Conservation (phyloP, 2,888 invertebrate genomes). For the Lysandra coridon region DNA sequence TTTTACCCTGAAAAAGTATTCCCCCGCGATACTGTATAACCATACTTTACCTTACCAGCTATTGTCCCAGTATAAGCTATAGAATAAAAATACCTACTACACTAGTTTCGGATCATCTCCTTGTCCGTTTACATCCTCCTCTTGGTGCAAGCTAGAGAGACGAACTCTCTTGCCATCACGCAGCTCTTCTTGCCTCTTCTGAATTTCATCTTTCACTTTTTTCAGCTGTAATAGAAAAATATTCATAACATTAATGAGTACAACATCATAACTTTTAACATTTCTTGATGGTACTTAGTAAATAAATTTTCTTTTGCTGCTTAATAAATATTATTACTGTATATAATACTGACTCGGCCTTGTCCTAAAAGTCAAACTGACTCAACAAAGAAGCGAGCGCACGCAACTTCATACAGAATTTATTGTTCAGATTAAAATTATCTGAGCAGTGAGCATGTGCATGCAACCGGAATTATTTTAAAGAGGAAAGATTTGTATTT, state of each 20-base stretch:
- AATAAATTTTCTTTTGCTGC: neutral
- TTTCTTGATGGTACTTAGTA: neutral
- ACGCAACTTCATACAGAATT: too few relatives aligned
- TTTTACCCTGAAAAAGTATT: too few relatives aligned
- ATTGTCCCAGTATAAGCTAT: neutral
- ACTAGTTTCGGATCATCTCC: slow-evolving; percentile 64
- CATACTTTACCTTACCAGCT: neutral
- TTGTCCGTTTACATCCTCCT: slow-evolving; percentile 57
- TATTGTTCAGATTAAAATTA: too few relatives aligned
- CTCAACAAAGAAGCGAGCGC: too few relatives aligned
- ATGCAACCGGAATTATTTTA: too few relatives aligned
- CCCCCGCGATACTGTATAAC: neutral
- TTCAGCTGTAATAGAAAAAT: slow-evolving; percentile 73
- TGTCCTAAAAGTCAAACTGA: too few relatives aligned
- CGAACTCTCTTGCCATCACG: slow-evolving; percentile 82
- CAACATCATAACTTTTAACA: too few relatives aligned
- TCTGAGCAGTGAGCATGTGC: too few relatives aligned
- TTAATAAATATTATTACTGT: neutral
- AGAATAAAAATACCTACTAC: slow-evolving; percentile 54
- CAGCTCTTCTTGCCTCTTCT: slow-evolving; percentile 88
- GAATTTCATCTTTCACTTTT: slow-evolving; percentile 87
- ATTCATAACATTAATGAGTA: neutral
- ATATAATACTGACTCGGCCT: too few relatives aligned
- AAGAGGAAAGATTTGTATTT: too few relatives aligned
- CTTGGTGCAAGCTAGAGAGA: slow-evolving; percentile 72